These are phyloP conservation scores for Caenorhabditis doughertyi DNA, from an alignment of 2,888 invertebrate species.

Conservation along the genomic window DNA sequence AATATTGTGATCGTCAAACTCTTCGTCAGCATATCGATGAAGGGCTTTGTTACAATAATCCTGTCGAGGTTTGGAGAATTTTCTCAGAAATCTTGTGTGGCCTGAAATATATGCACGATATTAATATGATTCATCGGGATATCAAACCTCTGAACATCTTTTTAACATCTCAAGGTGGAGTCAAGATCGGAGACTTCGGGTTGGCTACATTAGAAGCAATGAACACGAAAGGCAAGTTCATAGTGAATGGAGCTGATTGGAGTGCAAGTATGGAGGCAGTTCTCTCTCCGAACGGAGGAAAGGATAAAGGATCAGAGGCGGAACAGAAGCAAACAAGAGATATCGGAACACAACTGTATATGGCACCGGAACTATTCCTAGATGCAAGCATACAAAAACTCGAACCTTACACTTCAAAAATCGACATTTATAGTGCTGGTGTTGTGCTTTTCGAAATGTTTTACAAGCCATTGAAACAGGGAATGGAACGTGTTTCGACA, in stretches of 20 bases:
- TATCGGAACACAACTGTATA: conserved; percentile 95
- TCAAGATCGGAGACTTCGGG: conserved; percentile 98
- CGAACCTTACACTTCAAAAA: conserved; percentile 83
- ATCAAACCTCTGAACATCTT: conserved; percentile 89
- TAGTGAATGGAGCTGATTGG: not conserved
- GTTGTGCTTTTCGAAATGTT: conserved; percentile 89
- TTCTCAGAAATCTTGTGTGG: conserved; percentile 94
- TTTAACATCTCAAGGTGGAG: conserved; percentile 92
- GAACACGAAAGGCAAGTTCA: conserved; percentile 8
- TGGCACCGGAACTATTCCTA: conserved; percentile 91
- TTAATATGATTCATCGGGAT: conserved; percentile 79
- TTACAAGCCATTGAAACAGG: conserved; percentile 90
- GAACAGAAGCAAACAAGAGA: conserved; percentile 84
- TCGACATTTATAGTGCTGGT: conserved; percentile 87
- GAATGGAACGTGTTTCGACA: conserved; percentile 90
- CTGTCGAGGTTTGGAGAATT: conserved; percentile 85
- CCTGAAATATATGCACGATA: conserved; percentile 79
- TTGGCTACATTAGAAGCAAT: conserved; percentile 86
- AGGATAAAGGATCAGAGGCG: not conserved
- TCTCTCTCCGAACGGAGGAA: not conserved
- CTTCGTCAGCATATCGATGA: conserved; percentile 83
- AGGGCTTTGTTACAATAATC: not conserved
- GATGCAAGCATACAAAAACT: not conserved
- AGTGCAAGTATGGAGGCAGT: conserved; percentile 36
- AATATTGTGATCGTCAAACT: conserved; percentile 97